These are phyloP conservation scores for Sceloporus undulatus DNA, from an alignment of 2,113 vertebrate species.

Conservation along the genomic window DNA sequence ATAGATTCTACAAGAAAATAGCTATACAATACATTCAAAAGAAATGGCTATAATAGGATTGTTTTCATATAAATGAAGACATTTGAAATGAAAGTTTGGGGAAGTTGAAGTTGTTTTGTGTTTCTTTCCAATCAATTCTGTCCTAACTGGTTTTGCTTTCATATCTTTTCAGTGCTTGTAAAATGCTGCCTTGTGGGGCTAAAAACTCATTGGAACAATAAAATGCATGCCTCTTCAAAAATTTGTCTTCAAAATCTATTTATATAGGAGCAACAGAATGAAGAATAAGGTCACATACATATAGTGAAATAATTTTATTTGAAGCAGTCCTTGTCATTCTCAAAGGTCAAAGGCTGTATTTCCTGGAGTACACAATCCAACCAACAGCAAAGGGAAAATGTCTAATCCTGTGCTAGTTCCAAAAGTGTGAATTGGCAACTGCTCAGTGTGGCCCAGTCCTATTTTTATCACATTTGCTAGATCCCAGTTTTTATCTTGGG, in stretches of 20 bases:
- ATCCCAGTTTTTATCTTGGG: not conserved
- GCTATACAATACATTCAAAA: not conserved
- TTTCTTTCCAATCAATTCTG: constrained; percentile 17
- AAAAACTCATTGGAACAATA: constrained; percentile 27
- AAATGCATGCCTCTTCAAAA: constrained; percentile 31
- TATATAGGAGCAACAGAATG: not conserved
- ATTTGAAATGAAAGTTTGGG: not conserved
- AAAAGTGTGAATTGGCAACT: not conserved
- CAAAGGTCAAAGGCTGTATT: not conserved
- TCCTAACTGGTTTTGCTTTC: constrained; percentile 27
- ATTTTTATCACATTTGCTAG: not conserved
- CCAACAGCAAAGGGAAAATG: not conserved
- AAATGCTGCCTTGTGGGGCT: constrained; percentile 4
- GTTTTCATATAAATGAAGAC: constrained; percentile 22
- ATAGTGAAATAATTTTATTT: not conserved
- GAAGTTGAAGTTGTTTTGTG: not conserved
- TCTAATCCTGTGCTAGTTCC: not conserved
- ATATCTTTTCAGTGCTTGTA: constrained; percentile 23
- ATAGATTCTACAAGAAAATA: constrained; percentile 32
- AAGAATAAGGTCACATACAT: not conserved
- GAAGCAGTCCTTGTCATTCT: not conserved
- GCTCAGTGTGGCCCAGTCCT: not conserved
- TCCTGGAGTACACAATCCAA: not conserved
- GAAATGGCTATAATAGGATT: not conserved
- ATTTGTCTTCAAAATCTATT: constrained; percentile 16